Conservation (phyloP, 2,113 vertebrate species). For the Caracal caracal region DNA sequence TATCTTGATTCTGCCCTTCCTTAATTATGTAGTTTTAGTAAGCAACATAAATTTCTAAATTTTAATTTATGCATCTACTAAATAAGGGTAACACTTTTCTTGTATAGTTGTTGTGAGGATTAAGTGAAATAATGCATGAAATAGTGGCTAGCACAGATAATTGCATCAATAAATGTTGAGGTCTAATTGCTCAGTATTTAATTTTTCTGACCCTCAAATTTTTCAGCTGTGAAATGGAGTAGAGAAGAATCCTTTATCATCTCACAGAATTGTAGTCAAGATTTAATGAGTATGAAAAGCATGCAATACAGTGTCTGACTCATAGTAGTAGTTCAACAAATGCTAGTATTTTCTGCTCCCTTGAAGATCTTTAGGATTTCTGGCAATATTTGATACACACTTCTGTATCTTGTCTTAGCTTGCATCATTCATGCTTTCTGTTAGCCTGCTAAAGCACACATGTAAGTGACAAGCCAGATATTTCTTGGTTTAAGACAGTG, state of each 20-base stretch:
- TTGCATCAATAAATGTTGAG: conserved; percentile 48
- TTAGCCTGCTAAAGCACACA: neutral
- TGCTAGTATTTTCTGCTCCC: neutral
- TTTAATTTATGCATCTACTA: conserved; percentile 34
- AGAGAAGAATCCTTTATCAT: neutral
- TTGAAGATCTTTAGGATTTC: neutral
- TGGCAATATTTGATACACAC: neutral
- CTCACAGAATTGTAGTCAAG: neutral
- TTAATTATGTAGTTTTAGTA: conserved; percentile 25
- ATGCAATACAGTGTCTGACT: neutral
- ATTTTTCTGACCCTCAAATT: conserved; percentile 33
- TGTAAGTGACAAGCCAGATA: neutral
- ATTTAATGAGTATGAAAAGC: neutral
- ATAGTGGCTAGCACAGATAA: neutral
- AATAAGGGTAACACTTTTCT: conserved; percentile 46
- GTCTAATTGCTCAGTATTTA: conserved; percentile 41
- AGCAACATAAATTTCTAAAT: conserved; percentile 19
- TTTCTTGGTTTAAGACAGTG: neutral
- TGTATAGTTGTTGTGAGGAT: neutral
- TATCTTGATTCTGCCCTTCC: neutral
- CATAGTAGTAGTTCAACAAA: neutral
- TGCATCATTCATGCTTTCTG: neutral
- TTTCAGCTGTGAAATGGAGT: conserved; percentile 47
- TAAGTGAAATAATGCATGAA: conserved; percentile 49
- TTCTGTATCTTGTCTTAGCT: neutral